Evolutionary conservation across 2,797 vertebrate genomes (phyloP), one percentile per base, ranked within the genome.

Genomic region (Coilia nasus): DNA sequence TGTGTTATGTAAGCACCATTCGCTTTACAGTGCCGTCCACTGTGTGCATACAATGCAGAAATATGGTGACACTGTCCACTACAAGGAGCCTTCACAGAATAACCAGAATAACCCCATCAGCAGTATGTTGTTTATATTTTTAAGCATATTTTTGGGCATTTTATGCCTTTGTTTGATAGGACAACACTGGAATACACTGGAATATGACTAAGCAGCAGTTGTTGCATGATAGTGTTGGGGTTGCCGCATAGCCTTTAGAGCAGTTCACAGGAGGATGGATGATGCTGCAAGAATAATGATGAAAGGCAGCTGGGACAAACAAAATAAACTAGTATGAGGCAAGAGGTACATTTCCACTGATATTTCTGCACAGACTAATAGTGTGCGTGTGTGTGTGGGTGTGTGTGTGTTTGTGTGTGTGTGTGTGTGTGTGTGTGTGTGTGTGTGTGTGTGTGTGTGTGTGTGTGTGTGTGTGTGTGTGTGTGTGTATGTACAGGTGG

Each of bases 401-500:
- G 12, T 54, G 14, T 17, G 17, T 56, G 6, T 75, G 46, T 60
- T 7, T 57, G 46, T 67, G n/a, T 31, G 64, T 83, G 28, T 81
- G 9, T 54, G 2, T 54, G 2, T 54, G 2, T 54, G 2, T 54
- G 2, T 54, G 3, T 54, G 1, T 54, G 2, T 14, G 19, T 83
- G 12, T 54, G 14, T 17, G 17, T 56, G 6, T 75, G 46, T 60
- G 17, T 57, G 46, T 67, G n/a, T 31, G 64, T 83, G 28, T 81
- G 50, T 84, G 44, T 28, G 19, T 80, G 60, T 19, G 7, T 59
- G 62, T 78, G 28, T 84, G 57, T 82, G 41, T 85, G 10, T 82
- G 46, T 71, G 21, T 67, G 21, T 50, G 17, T 86, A 44, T 83
- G 28, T 82, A 23, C 84, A 97, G 96, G 94, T 97, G 85, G 96